Percentiles rank a stretch among this genome's conserved stretches.
These are phyloP conservation scores for Stenolophus ochropezus DNA, from an alignment of 2,888 invertebrate species.

Conservation along the genomic window DNA sequence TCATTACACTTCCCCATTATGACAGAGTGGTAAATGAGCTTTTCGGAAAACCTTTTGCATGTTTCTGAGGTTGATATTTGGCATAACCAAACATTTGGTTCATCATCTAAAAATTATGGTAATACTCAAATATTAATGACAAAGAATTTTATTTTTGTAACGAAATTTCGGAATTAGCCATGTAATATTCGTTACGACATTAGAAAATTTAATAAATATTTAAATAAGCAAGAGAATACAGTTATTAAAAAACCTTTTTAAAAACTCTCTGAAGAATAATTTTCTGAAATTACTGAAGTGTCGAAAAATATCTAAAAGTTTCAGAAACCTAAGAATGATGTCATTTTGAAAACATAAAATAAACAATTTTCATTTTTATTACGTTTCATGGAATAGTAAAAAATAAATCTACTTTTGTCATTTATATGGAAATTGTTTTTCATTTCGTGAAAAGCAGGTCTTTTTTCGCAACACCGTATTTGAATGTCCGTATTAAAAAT, in stretches of 20 bases:
- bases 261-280: slow-evolving; percentile 38
- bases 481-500: neutral
- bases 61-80: too few relatives aligned
- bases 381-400: neutral
- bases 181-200: slow-evolving; percentile 36
- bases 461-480: neutral
- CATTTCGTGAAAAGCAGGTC: neutral
- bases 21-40: too few relatives aligned
- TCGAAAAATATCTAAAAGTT: slow-evolving; percentile 21
- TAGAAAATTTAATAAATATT: slow-evolving; percentile 46
- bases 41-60: too few relatives aligned
- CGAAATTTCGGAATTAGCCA: slow-evolving; percentile 15
- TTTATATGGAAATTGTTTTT: neutral
- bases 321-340: slow-evolving; percentile 11
- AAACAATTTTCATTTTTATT: neutral
- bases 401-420: neutral
- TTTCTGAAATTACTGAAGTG: slow-evolving; percentile 30
- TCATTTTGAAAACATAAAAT: slow-evolving; percentile 12
- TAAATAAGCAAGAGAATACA: slow-evolving; percentile 39
- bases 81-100: too few relatives aligned
- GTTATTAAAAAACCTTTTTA: slow-evolving; percentile 44
- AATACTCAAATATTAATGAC: neutral
- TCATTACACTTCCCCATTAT: too few relatives aligned
- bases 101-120: neutral
- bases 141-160: slow-evolving; percentile 4